Evolutionary conservation across 2,113 vertebrate genomes (phyloP).

Genomic region (Cervus canadensis): DNA sequence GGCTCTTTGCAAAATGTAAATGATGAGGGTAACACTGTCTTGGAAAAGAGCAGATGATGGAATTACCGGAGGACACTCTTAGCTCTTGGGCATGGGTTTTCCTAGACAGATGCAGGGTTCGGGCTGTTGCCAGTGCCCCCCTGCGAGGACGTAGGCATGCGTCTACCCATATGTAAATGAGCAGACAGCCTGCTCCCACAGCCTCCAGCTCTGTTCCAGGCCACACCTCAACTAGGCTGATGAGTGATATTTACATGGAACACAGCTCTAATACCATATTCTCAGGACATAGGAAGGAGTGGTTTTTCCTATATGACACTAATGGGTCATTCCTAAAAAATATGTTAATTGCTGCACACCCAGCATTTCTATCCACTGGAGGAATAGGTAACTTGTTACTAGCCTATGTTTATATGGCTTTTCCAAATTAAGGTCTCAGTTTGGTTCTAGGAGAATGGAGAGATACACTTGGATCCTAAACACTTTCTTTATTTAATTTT

Average conservation of each 20-base stretch:
- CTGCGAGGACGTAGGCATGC: too few relatives aligned
- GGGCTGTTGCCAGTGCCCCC: background rate
- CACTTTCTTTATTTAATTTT: background rate
- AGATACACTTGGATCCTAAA: background rate
- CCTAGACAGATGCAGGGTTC: background rate
- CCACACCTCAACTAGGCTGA: background rate
- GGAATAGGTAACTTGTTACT: background rate
- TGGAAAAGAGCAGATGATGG: background rate
- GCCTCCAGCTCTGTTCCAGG: background rate
- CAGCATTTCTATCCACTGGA: background rate
- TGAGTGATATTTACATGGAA: background rate
- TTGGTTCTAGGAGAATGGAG: background rate
- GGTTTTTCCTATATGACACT: background rate
- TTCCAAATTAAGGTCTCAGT: background rate
- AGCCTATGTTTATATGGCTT: background rate
- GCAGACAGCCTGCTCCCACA: background rate
- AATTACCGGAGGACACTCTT: background rate
- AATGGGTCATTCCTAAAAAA: background rate
- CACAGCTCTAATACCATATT: background rate
- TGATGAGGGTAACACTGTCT: background rate
- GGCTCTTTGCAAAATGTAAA: background rate
- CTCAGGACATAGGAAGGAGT: background rate
- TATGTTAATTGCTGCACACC: background rate
- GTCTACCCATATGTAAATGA: background rate
- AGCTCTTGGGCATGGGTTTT: background rate